phyloP scores from a whole-genome alignment of 2,888 invertebrate genomes.

The Ennomos erosarius region DNA sequence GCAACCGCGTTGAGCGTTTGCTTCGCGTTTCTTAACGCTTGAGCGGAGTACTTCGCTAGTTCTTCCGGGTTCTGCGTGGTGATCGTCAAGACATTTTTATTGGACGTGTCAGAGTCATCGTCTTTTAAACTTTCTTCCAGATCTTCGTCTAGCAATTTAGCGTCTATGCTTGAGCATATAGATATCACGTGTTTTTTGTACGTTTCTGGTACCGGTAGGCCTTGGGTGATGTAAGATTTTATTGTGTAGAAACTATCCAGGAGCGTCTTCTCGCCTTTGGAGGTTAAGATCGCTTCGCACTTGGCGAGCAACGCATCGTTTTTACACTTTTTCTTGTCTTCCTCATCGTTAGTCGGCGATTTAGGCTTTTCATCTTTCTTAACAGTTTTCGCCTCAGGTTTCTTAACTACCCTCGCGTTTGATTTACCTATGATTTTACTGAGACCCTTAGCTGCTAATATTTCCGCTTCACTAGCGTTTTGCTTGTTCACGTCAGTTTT shows the following conservation, averaged over 20 bases:
- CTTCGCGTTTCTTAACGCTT: constrained; percentile 71
- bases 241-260: constrained; percentile 75
- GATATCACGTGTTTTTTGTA: constrained; percentile 75
- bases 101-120: constrained; percentile 30
- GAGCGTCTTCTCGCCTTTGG: constrained; percentile 70
- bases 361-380: constrained; percentile 36
- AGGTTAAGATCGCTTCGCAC: constrained; percentile 71
- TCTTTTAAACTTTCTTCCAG: constrained; percentile 58
- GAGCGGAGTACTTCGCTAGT: constrained; percentile 74
- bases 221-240: constrained; percentile 74
- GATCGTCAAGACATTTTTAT: constrained; percentile 42
- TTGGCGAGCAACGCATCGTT: constrained; percentile 68
- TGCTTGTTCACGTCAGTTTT: constrained; percentile 37
- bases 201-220: constrained; percentile 69
- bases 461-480: constrained; percentile 74
- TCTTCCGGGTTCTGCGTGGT: constrained; percentile 65
- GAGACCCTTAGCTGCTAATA: constrained; percentile 74
- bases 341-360: constrained; percentile 35
- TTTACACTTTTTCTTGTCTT: constrained; percentile 53
- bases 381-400: constrained; percentile 50
- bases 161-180: constrained; percentile 73
- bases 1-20: constrained; percentile 74
- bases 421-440: constrained; percentile 77
- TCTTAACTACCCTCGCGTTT: constrained; percentile 55
- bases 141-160: constrained; percentile 69